phyloP scores from a whole-genome alignment of 2,888 invertebrate species.

The Falcaria lacertinaria region DNA sequence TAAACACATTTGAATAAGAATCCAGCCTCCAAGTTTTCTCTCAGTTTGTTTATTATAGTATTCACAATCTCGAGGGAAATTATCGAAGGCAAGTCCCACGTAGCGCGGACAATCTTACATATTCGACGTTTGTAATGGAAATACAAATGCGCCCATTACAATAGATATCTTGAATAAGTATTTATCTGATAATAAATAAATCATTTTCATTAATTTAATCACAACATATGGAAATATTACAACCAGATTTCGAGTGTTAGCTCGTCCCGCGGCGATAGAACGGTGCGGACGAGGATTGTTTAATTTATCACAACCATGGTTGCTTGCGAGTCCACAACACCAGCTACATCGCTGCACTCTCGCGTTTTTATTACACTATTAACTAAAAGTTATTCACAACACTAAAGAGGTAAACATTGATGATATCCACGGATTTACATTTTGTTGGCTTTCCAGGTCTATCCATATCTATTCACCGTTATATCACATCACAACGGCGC shows the following conservation, averaged over 20 bases:
- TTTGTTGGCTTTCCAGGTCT: slow-evolving; percentile 45
- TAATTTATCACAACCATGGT: slow-evolving; percentile 66
- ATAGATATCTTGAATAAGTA: slow-evolving; percentile 43
- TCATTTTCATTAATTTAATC: slow-evolving; percentile 61
- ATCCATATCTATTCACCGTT: slow-evolving; percentile 48
- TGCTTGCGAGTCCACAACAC: slow-evolving; percentile 36
- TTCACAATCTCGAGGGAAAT: slow-evolving; percentile 74
- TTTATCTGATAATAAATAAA: slow-evolving; percentile 46
- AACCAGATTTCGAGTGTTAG: slow-evolving; percentile 61
- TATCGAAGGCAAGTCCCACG: slow-evolving; percentile 45
- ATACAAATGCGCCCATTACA: slow-evolving; percentile 40
- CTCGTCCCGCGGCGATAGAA: slow-evolving; percentile 26
- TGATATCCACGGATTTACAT: slow-evolving; percentile 57
- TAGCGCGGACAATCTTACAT: slow-evolving; percentile 43
- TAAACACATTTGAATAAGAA: slow-evolving; percentile 50
- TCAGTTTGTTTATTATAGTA: slow-evolving; percentile 58
- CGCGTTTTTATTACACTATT: slow-evolving; percentile 36
- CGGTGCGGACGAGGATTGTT: slow-evolving; percentile 31
- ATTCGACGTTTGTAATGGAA: slow-evolving; percentile 43
- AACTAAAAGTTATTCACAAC: slow-evolving; percentile 70
- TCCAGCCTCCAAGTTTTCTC: slow-evolving; percentile 48
- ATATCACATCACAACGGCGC: slow-evolving; percentile 43
- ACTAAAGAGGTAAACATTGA: slow-evolving; percentile 77
- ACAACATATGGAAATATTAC: slow-evolving; percentile 66
- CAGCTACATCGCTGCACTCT: slow-evolving; percentile 46